Evolutionary conservation across 2,113 vertebrate species (phyloP).

Genomic region (Nothocercus nigrocapillus): DNA sequence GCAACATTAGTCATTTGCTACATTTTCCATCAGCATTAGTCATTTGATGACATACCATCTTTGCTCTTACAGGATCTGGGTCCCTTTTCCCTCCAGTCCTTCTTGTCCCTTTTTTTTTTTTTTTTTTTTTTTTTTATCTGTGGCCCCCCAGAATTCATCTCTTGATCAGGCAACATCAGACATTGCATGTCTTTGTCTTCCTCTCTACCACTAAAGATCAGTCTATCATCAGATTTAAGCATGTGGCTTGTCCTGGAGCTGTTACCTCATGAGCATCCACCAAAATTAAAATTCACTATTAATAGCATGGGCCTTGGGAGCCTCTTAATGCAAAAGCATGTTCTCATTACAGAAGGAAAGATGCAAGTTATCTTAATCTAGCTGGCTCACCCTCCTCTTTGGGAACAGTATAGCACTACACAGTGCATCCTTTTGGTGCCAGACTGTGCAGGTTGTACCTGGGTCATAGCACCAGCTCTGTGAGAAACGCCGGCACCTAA

Average conservation of each 20-base stretch:
- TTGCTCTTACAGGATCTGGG: not conserved
- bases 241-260: not conserved
- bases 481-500: not conserved
- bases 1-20: not conserved
- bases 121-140: not conserved
- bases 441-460: not conserved
- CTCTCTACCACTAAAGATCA: not conserved
- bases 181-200: not conserved
- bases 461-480: not conserved
- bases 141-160: not conserved
- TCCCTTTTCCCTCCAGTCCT: not conserved
- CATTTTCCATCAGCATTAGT: constrained; percentile 17
- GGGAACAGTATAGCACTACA: not conserved
- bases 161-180: not conserved
- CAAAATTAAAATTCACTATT: accelerated
- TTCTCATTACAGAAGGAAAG: not conserved
- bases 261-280: not conserved
- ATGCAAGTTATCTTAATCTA: not conserved
- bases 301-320: accelerated
- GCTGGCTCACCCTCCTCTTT: not conserved
- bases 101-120: not conserved
- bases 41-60: not conserved
- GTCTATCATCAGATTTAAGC: not conserved
- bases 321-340: not conserved
- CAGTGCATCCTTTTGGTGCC: accelerated